A percentile compares a stretch with the other conserved stretches of the same genome.
phyloP scores from a whole-genome alignment of 2,797 vertebrate species.

The Spondyliosoma cantharus region DNA sequence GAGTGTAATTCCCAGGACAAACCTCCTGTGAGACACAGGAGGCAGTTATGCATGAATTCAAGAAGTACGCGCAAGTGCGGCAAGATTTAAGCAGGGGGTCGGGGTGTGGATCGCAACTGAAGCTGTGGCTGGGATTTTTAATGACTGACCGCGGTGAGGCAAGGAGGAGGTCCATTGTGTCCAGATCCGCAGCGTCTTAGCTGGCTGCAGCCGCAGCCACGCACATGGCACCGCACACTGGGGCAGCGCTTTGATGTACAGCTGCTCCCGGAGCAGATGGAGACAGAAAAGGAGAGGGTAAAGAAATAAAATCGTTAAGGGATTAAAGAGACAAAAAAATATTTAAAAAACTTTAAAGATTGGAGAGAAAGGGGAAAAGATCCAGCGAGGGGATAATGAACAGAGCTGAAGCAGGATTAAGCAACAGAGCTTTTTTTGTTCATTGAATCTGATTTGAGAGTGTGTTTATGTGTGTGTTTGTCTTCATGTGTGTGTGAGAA shows the following conservation, averaged over 20 bases:
- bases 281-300: conserved; percentile 34
- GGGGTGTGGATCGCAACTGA: conserved; percentile 56
- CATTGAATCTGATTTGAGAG: neutral
- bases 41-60: conserved; percentile 59
- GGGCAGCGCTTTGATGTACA: conserved; percentile 65
- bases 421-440: neutral
- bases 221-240: conserved; percentile 52
- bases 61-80: conserved; percentile 44
- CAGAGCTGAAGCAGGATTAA: neutral
- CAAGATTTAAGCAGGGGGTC: conserved; percentile 45
- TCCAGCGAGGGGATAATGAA: neutral
- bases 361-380: neutral
- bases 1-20: conserved; percentile 30
- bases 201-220: conserved; percentile 38
- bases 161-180: conserved; percentile 74
- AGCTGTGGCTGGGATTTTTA: conserved; percentile 69
- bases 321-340: conserved; percentile 30
- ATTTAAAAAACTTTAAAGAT: neutral
- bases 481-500: neutral
- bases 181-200: conserved; percentile 47
- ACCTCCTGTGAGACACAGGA: conserved; percentile 26
- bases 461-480: neutral
- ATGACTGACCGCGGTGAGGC: conserved; percentile 68
- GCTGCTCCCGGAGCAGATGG: conserved; percentile 61
- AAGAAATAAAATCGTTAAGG: conserved; percentile 43